Conservation (phyloP, 2,113 vertebrate species). For the Crotophaga sulcirostris region DNA sequence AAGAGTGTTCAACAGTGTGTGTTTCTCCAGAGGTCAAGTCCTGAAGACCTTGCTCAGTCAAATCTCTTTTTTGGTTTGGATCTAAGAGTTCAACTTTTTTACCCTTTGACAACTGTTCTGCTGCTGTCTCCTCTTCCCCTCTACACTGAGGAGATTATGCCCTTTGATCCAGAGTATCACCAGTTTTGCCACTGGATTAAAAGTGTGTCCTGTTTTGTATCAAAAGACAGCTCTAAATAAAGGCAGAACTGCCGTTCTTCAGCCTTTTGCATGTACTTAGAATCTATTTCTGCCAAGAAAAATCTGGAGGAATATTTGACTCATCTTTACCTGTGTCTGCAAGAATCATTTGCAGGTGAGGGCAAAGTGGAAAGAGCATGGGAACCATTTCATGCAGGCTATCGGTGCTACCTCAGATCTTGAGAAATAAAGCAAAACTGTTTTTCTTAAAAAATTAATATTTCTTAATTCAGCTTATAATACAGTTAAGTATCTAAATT, state of each 20-base stretch:
- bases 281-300: background rate
- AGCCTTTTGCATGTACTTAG: background rate
- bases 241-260: background rate
- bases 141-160: background rate
- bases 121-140: background rate
- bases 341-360: background rate
- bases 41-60: background rate
- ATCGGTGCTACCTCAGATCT: background rate
- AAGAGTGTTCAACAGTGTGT: background rate
- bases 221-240: background rate
- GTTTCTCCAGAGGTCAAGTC: background rate
- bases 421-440: background rate
- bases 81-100: background rate
- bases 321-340: background rate
- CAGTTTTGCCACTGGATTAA: background rate
- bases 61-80: background rate
- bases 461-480: background rate
- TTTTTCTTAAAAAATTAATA: rapidly evolving
- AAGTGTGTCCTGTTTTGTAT: background rate
- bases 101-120: background rate
- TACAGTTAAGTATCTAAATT: background rate
- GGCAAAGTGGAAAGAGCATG: background rate
- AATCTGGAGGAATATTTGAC: background rate
- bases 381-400: background rate
- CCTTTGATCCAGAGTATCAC: background rate